Conservation (phyloP, 2,888 invertebrate genomes). For the Xestia c-nigrum region DNA sequence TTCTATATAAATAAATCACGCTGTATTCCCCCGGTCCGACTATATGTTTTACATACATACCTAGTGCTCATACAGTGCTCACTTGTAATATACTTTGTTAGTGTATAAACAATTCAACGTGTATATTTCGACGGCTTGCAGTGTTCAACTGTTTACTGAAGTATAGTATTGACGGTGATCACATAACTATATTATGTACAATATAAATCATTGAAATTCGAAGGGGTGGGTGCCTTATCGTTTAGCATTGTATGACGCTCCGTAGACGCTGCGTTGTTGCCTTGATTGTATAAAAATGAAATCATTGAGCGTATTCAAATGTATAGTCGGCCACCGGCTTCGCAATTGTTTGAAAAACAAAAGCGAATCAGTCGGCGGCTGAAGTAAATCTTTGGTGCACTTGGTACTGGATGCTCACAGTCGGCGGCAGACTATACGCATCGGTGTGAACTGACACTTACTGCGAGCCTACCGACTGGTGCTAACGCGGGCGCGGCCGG, state of each 20-base stretch:
- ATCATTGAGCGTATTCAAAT: no score
- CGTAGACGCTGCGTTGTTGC: neutral
- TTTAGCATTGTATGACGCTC: neutral
- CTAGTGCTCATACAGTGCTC: conserved; percentile 37
- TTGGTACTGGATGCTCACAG: no score
- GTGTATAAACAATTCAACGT: conserved; percentile 19
- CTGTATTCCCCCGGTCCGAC: neutral
- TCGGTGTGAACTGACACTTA: no score
- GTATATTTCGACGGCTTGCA: conserved; percentile 13
- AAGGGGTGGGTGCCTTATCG: neutral
- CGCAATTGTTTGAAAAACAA: no score
- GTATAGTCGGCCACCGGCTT: no score
- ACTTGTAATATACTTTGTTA: neutral
- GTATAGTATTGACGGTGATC: conserved; percentile 56
- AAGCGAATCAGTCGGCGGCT: no score
- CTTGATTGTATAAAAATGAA: neutral
- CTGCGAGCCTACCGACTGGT: no score
- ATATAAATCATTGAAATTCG: neutral
- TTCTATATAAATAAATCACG: neutral
- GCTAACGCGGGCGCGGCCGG: no score
- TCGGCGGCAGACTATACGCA: no score
- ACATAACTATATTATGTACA: conserved; percentile 26
- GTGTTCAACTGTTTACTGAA: conserved; percentile 24
- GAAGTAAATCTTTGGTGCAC: no score
- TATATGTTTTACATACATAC: neutral